Evolutionary conservation across 2,888 invertebrate species (phyloP).

Genomic region (Erpobdella octoculata): DNA sequence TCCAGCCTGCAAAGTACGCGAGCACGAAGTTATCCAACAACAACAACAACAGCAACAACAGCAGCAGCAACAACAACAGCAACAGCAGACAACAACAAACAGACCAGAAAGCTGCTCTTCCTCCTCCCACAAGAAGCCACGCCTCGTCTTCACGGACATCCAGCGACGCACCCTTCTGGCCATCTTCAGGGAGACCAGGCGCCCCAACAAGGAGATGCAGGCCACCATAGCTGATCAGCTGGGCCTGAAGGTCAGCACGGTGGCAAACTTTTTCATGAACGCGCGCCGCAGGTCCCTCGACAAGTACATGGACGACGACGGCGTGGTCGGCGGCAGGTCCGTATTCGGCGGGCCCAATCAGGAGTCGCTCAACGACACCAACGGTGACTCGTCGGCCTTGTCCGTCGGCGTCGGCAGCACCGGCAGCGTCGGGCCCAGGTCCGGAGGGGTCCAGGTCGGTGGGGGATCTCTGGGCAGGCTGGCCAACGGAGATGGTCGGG

Average conservation of each 20-base stretch:
- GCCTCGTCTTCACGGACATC: conserved; percentile 99
- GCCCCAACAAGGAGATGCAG: conserved; percentile 99
- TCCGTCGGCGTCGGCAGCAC: neutral
- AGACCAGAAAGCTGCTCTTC: conserved; percentile 15
- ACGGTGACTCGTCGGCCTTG: neutral
- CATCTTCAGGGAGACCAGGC: conserved; percentile 99
- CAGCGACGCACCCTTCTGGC: conserved; percentile 99
- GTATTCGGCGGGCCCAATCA: neutral
- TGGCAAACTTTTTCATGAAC: conserved; percentile 99
- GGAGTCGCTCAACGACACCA: too few relatives aligned
- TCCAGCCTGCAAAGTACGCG: conserved; percentile 66
- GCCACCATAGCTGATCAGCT: conserved; percentile 94
- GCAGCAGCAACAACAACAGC: conserved; percentile 14
- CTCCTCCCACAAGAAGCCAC: conserved; percentile 89
- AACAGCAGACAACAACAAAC: conserved; percentile 8
- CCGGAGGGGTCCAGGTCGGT: neutral
- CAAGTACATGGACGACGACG: conserved; percentile 77
- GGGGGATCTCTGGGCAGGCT: neutral
- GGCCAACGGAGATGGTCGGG: neutral
- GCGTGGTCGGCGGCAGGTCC: too few relatives aligned
- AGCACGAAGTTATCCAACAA: conserved; percentile 41
- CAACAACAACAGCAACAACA: conserved; percentile 11
- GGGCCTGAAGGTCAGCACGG: conserved; percentile 91
- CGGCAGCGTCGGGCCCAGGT: conserved; percentile 1
- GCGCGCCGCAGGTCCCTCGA: conserved; percentile 79